phyloP scores from a whole-genome alignment of 1,140 invertebrate species.

The Ooceraea biroi region DNA sequence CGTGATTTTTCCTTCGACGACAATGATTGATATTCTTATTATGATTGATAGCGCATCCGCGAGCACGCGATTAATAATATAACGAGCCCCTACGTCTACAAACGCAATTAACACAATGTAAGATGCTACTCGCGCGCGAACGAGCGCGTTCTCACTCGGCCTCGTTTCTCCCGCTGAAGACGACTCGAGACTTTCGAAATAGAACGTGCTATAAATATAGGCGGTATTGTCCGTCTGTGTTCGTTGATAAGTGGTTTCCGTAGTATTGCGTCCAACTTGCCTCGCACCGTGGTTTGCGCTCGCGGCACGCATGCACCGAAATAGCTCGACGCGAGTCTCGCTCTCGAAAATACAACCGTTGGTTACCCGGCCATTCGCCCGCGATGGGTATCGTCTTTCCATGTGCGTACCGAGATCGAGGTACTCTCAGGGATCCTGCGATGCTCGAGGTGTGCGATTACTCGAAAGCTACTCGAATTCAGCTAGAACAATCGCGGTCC shows the following conservation, averaged over 20 bases:
- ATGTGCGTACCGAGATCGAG: constrained; percentile 26
- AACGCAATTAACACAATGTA: no score
- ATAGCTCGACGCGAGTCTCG: constrained; percentile 53
- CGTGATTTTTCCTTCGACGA: neutral
- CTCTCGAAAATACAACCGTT: constrained; percentile 55
- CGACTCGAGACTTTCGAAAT: neutral
- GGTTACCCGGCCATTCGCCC: constrained; percentile 13
- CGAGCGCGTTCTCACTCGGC: neutral
- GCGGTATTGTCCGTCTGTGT: neutral
- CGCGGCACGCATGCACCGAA: constrained; percentile 42
- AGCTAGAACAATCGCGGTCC: constrained; percentile 5
- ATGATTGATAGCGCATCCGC: no score
- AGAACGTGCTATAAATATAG: neutral
- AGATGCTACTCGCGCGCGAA: no score
- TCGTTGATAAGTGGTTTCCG: constrained; percentile 18
- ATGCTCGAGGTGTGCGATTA: constrained; percentile 26
- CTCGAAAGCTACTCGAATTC: constrained; percentile 38
- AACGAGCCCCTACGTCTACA: no score
- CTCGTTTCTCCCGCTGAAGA: neutral
- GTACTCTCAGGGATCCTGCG: constrained; percentile 20
- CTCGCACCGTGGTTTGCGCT: constrained; percentile 3
- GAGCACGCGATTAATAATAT: no score
- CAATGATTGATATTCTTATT: no score
- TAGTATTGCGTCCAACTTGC: neutral
- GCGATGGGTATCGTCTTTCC: constrained; percentile 42